Evolutionary conservation across 2,888 invertebrate species (phyloP), one percentile per base, ranked within the genome.

Genomic region (Cosmia trapezina): DNA sequence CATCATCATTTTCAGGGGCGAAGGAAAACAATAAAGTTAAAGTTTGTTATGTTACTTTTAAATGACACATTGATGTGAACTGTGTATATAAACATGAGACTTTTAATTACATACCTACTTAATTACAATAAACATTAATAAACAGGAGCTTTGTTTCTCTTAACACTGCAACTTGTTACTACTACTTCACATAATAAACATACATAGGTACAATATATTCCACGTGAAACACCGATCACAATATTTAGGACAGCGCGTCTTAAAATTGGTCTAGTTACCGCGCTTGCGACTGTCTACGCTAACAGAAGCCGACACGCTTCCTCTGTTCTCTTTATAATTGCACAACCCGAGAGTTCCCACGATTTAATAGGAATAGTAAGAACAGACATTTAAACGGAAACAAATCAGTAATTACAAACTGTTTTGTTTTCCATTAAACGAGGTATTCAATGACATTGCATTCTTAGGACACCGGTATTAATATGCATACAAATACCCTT

Each of bases 251-350:
- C 76, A 45, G 41, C 4, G 5, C 62, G 65, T 72, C 73, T 66
- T 78, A 63, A 73, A 83, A 85, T 76, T 76, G 73, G 73, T 73
- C 73, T 76, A 62, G 70, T 78, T 80, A 77, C 65, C 68, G 51
- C 63, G 75, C 72, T 76, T 79, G 76, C 73, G 59, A 66, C 65
- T 79, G 63, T 68, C 53, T 67, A 70, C 78, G 70, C 76, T 85
- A 85, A 86, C 84, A 84, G 83, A 87, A 84, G 83, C 82, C 75
- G 77, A 78, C 71, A 70, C 78, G 80, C 77, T 88, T 89, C 87
- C 88, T 86, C 68, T 78, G 83, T 89, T 89, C 87, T 83, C 88
- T 87, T 83, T 83, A 78, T 77, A 86, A 87, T 90, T 90, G 83
- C 88, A 88, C 88, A 89, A 73, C 75, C 85, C 73, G 71, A 76